phyloP scores from a whole-genome alignment of 2,797 vertebrate species.

The Ambastaia sidthimunki region DNA sequence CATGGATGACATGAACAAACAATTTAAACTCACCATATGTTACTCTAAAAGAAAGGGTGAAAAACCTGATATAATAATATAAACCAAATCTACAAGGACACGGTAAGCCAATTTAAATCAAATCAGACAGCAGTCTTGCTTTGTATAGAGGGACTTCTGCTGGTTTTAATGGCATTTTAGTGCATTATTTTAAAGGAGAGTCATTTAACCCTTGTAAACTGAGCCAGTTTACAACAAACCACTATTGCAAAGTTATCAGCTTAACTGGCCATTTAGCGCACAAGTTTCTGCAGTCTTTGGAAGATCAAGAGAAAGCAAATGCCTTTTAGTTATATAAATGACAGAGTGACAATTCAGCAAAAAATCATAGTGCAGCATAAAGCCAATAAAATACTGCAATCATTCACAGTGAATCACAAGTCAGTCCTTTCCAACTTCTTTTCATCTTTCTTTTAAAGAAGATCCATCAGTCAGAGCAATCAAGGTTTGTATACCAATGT shows the following conservation, averaged over 20 bases:
- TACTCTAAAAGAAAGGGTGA: background rate
- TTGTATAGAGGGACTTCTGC: background rate
- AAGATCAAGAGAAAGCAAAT: slow-evolving; percentile 56
- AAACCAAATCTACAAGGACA: background rate
- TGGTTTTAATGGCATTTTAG: slow-evolving; percentile 15
- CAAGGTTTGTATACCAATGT: slow-evolving; percentile 26
- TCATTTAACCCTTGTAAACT: slow-evolving; percentile 5
- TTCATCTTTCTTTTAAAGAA: slow-evolving; percentile 37
- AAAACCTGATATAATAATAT: background rate
- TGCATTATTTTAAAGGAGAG: slow-evolving; percentile 6
- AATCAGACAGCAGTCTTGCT: background rate
- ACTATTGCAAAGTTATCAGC: slow-evolving; percentile 80
- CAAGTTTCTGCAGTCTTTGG: slow-evolving; percentile 89
- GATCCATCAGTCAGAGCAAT: slow-evolving; percentile 57
- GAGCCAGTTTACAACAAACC: slow-evolving; percentile 7
- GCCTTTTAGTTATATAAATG: slow-evolving; percentile 43
- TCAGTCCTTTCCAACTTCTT: slow-evolving; percentile 11
- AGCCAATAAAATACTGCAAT: slow-evolving; percentile 20
- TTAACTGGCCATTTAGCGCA: slow-evolving; percentile 89
- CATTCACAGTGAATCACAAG: slow-evolving; percentile 28
- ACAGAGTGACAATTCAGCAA: slow-evolving; percentile 68
- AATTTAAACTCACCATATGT: background rate
- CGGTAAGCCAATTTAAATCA: slow-evolving; percentile 8
- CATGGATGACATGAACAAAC: slow-evolving; percentile 1
- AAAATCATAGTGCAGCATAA: slow-evolving; percentile 76